Conservation (phyloP, 2,113 vertebrate species). For the Spheniscus mendiculus region DNA sequence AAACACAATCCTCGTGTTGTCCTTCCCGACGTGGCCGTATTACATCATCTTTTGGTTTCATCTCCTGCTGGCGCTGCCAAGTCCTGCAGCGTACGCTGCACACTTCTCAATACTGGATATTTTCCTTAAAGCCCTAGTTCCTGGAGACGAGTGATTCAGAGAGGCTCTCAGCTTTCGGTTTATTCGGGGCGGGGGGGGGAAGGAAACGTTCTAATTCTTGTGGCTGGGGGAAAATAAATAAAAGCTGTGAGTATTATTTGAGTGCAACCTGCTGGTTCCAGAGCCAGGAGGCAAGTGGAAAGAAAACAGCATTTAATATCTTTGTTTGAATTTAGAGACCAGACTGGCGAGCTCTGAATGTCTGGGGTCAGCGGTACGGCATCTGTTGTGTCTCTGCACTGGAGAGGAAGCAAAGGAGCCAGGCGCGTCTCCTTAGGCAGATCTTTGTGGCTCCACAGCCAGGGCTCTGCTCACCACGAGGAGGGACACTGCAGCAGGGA, state of each 20-base stretch:
- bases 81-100: accelerated
- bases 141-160: background rate
- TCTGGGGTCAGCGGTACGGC: background rate
- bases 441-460: background rate
- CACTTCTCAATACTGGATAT: background rate
- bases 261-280: conserved; percentile 14
- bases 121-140: background rate
- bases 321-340: conserved; percentile 4
- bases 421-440: background rate
- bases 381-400: background rate
- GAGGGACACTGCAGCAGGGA: background rate
- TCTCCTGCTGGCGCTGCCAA: background rate
- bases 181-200: no score
- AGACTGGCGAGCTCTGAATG: background rate
- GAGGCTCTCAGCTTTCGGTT: background rate
- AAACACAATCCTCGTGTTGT: background rate
- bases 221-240: conserved; percentile 9
- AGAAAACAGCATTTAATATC: conserved; percentile 17
- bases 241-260: conserved; percentile 24
- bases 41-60: background rate
- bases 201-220: background rate
- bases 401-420: background rate
- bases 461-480: background rate
- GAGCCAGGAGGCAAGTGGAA: conserved; percentile 37
- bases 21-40: accelerated